Conservation (phyloP, 2,113 vertebrate genomes). For the Tursiops truncatus region DNA sequence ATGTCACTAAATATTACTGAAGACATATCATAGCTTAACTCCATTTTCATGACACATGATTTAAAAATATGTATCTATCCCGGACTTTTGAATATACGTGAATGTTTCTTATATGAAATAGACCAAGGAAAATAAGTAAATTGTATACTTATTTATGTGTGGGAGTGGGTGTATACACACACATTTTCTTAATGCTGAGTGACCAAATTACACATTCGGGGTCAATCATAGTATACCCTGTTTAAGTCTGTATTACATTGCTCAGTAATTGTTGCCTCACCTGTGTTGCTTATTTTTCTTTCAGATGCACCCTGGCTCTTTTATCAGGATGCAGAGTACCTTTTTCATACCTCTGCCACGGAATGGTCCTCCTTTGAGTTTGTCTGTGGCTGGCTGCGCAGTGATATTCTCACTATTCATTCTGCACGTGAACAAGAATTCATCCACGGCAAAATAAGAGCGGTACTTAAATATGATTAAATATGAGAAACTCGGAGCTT, state of each 20-base stretch:
- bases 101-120: background rate
- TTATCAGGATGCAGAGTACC: slow-evolving; percentile 91
- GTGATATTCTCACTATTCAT: slow-evolving; percentile 89
- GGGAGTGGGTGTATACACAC: background rate
- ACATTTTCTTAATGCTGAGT: background rate
- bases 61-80: slow-evolving; percentile 15
- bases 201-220: background rate
- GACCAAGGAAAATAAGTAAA: slow-evolving; percentile 29
- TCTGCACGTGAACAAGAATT: slow-evolving; percentile 91
- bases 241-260: background rate
- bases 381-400: slow-evolving; percentile 90
- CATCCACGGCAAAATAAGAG: slow-evolving; percentile 87
- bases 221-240: background rate
- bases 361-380: slow-evolving; percentile 88
- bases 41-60: slow-evolving; percentile 3
- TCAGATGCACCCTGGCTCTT: slow-evolving; percentile 94
- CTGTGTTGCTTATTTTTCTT: slow-evolving; percentile 46
- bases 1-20: slow-evolving; percentile 21
- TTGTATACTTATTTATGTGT: background rate
- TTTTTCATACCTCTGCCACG: slow-evolving; percentile 84
- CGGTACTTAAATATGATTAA: slow-evolving; percentile 82
- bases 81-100: background rate
- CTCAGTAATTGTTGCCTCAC: background rate
- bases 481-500: background rate
- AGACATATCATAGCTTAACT: background rate